Percentiles rank a stretch among this genome's conserved stretches.
Conservation (phyloP, 2,888 invertebrate species). For the Caenorhabditis angaria region DNA sequence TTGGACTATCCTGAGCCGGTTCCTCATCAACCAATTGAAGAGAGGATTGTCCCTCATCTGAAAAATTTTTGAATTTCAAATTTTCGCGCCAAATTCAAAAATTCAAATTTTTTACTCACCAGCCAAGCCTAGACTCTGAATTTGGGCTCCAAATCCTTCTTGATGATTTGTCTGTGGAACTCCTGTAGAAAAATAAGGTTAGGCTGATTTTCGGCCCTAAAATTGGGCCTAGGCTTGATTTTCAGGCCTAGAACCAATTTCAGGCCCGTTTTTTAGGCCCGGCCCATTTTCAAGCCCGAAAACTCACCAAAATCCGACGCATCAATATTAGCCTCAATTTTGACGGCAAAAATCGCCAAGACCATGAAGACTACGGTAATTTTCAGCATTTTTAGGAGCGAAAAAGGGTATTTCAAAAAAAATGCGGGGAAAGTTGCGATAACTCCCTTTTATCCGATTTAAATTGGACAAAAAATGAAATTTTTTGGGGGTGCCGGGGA, state of each 20-base stretch:
- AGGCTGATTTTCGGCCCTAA: too few species aligned
- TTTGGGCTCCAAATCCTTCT: background rate
- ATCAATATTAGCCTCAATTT: background rate
- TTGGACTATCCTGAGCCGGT: background rate
- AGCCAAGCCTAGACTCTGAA: background rate
- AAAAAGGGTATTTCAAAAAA: too few species aligned
- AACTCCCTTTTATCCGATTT: too few species aligned
- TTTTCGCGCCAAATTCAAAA: too few species aligned
- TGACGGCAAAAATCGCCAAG: background rate
- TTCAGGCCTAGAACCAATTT: too few species aligned
- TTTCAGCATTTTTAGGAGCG: background rate
- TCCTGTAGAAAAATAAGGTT: background rate
- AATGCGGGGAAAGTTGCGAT: too few species aligned
- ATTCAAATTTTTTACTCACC: background rate
- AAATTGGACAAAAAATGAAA: too few species aligned
- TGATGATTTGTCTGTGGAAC: background rate
- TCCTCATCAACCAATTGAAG: background rate
- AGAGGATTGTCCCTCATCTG: background rate
- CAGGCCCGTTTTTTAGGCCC: too few species aligned
- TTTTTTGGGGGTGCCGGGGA: too few species aligned
- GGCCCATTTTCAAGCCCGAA: too few species aligned
- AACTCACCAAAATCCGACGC: background rate
- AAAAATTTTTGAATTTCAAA: too few species aligned
- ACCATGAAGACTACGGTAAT: background rate
- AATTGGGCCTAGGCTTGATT: too few species aligned